Evolutionary conservation across 2,888 invertebrate species (phyloP).

Genomic region (Ischnus inquisitorius): DNA sequence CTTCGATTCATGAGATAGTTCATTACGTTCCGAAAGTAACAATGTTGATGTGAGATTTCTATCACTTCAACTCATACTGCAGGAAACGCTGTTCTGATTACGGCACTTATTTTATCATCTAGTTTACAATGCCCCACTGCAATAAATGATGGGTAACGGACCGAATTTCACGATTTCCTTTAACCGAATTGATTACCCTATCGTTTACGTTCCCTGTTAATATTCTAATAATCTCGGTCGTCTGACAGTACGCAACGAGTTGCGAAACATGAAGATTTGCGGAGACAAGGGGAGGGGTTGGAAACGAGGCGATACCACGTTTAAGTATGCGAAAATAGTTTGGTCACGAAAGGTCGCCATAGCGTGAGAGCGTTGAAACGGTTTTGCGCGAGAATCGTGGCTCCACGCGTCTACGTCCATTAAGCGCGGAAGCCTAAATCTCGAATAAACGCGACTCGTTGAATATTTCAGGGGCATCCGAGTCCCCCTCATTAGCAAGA

Average conservation of each 20-base stretch:
- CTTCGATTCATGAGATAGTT: too few species aligned
- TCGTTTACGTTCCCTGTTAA: background rate
- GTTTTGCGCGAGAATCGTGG: conserved; percentile 27
- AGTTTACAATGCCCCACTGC: too few species aligned
- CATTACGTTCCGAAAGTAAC: too few species aligned
- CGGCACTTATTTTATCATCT: too few species aligned
- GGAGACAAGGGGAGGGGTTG: background rate
- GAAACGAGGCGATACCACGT: conserved; percentile 20
- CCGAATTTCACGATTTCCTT: too few species aligned
- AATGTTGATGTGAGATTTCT: too few species aligned
- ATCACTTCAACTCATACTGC: too few species aligned
- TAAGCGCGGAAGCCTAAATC: conserved; percentile 71
- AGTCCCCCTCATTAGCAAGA: conserved; percentile 71
- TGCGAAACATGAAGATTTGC: conserved; percentile 29
- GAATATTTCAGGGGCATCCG: conserved; percentile 69
- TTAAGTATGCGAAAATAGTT: conserved; percentile 56
- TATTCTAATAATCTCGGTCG: background rate
- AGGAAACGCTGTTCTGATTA: too few species aligned
- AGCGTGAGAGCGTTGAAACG: conserved; percentile 15
- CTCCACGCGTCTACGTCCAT: conserved; percentile 65
- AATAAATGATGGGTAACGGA: too few species aligned
- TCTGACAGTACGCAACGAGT: background rate
- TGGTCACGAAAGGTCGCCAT: conserved; percentile 55
- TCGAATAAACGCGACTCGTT: conserved; percentile 72
- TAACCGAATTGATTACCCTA: too few species aligned